Evolutionary conservation across 2,113 vertebrate genomes (phyloP), one percentile per base, ranked within the genome.

Genomic region (Puffinus mauretanicus): DNA sequence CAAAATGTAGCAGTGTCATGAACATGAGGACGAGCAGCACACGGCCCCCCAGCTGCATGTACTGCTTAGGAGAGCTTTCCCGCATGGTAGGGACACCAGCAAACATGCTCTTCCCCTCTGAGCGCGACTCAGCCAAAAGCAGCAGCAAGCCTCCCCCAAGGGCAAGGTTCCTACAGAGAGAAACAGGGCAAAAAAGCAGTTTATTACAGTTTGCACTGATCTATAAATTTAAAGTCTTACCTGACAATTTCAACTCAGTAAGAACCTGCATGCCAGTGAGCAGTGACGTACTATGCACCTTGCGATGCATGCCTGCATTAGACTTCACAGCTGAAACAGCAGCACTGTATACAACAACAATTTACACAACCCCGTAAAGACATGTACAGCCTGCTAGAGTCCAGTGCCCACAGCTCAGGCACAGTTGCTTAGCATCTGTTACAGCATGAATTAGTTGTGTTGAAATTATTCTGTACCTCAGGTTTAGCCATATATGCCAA

Each of bases 51-150:
- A 99, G 98, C 98, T 99, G 99, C 99, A 99, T 99, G 98, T 99
- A 99, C 98, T 99, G 99, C 66, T 98, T 99, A 1, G 99, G 99
- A 34, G 99, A 99, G 96, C 99, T 99, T 96, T 99, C 99, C 3
- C 99, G 98, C 99, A 99, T 98, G 80, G 99, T 99, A 11, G 99
- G 99, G 47, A 99, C 99, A 0, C 99, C 99, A 1, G 99, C 99
- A 18, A 99, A 99, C 99, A 99, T 99, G 98, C 99, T 99, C 97
- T 99, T 99, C 26, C 99, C 99, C 92, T 99, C 99, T 0, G 99
- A 99, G 18, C 99, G 99, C 0, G 99, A 99, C 97, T 99, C 99
- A 0, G 99, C 99, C 96, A 99, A 81, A 61, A 99, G 98, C 96
- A 99, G 97, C 94, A 99, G 96, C 93, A 99, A 95, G 52, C 99